A percentile compares a stretch with the other conserved stretches of the same genome.
These are phyloP conservation scores for Eupithecia subfuscata DNA, from an alignment of 2,888 invertebrate species.

Conservation along the genomic window DNA sequence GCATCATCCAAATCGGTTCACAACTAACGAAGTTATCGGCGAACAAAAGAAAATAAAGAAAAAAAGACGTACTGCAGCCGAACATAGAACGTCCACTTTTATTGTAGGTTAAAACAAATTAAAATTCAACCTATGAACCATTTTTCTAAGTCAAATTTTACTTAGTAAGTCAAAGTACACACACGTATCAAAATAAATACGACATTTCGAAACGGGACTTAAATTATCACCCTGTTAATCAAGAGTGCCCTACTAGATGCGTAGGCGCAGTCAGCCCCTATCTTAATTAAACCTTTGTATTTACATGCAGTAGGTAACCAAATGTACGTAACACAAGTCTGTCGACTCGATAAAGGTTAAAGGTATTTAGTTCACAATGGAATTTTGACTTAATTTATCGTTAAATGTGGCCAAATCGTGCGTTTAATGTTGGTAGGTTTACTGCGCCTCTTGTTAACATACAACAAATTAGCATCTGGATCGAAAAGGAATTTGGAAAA, in stretches of 20 bases:
- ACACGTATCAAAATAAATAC: not conserved
- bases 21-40: too few relatives aligned
- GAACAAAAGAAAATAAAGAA: too few relatives aligned
- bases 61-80: too few relatives aligned
- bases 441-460: conserved; percentile 23
- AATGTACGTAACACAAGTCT: conserved; percentile 46
- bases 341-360: conserved; percentile 60
- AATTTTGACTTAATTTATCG: conserved; percentile 59
- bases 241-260: conserved; percentile 49
- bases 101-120: too few relatives aligned
- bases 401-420: conserved; percentile 59
- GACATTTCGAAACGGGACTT: conserved; percentile 18
- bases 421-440: conserved; percentile 43
- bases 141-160: not conserved
- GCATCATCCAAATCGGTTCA: too few relatives aligned
- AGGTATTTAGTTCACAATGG: conserved; percentile 65
- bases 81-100: too few relatives aligned
- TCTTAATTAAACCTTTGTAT: conserved; percentile 74
- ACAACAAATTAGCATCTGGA: conserved; percentile 16
- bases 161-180: not conserved
- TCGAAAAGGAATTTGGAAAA: conserved; percentile 16
- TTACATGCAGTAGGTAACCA: conserved; percentile 56
- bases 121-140: too few relatives aligned
- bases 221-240: conserved; percentile 39
- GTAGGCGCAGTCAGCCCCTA: conserved; percentile 58